Conservation (phyloP, 2,888 invertebrate genomes). For the Tolmerus cingulatus region DNA sequence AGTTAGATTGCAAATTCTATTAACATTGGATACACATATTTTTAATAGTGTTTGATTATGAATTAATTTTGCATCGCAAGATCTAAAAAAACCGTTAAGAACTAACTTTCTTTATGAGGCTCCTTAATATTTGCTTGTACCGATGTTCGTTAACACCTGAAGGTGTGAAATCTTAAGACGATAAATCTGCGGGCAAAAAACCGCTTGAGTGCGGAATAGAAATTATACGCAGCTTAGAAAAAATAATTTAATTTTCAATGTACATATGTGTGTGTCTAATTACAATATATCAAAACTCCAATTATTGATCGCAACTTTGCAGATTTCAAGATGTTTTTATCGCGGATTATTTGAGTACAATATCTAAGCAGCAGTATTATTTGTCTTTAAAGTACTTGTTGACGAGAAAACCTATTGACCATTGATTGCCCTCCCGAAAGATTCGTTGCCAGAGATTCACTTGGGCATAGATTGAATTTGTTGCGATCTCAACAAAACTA, state of each 20-base stretch:
- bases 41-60: neutral
- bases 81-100: neutral
- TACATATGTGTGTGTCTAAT: neutral
- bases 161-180: neutral
- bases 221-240: neutral
- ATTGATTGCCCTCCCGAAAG: neutral
- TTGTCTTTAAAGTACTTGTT: neutral
- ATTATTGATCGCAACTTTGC: neutral
- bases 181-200: neutral
- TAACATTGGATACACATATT: no score
- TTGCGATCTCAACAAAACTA: neutral
- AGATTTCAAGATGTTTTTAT: neutral
- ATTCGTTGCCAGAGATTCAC: neutral
- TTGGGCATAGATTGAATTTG: neutral
- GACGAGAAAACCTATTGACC: no score
- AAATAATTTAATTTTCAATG: neutral
- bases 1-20: no score
- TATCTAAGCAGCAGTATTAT: neutral
- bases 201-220: neutral
- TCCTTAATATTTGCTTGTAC: neutral
- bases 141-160: neutral
- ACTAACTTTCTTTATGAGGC: neutral
- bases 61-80: neutral
- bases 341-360: neutral
- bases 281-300: neutral